Percentiles rank a stretch among this genome's conserved stretches.
Evolutionary conservation across 1,140 invertebrate species (phyloP).

Genomic region (Drusus annulatus): DNA sequence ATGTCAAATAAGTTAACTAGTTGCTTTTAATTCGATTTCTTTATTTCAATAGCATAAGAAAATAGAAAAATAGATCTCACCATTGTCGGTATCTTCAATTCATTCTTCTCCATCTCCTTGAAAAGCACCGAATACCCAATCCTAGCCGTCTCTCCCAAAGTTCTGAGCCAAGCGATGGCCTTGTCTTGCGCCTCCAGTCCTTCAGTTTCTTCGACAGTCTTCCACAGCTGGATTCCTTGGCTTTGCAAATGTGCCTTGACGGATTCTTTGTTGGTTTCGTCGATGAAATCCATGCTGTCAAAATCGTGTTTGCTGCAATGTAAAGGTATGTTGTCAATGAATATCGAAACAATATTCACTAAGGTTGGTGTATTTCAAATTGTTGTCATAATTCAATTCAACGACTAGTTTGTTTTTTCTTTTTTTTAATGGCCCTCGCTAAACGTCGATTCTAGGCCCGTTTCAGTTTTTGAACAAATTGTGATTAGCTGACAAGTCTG

Average conservation of each 20-base stretch:
- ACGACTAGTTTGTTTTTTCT: too few relatives aligned
- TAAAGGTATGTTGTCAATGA: too few relatives aligned
- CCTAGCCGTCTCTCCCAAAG: slow-evolving; percentile 67
- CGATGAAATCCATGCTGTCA: slow-evolving; percentile 11
- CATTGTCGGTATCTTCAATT: slow-evolving; percentile 64
- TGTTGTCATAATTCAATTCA: too few relatives aligned
- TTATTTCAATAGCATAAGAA: too few relatives aligned
- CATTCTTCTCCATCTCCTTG: slow-evolving; percentile 63
- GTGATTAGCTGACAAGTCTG: too few relatives aligned
- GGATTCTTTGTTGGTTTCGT: not conserved
- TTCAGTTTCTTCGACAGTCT: slow-evolving; percentile 8
- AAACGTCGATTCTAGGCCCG: too few relatives aligned
- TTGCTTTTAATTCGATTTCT: too few relatives aligned
- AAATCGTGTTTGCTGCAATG: not conserved
- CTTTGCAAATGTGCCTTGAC: not conserved
- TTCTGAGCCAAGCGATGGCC: slow-evolving; percentile 66
- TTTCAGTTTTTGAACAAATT: too few relatives aligned
- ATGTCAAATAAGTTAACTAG: too few relatives aligned
- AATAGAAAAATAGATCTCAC: slow-evolving; percentile 61
- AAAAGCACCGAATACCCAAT: slow-evolving; percentile 68
- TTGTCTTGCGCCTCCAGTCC: slow-evolving; percentile 55
- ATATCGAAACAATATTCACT: too few relatives aligned
- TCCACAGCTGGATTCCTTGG: slow-evolving; percentile 50
- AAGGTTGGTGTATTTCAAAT: too few relatives aligned
- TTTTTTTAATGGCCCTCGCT: too few relatives aligned